A percentile compares a stretch with the other conserved stretches of the same genome.
Evolutionary conservation across 1,140 invertebrate genomes (phyloP).

Genomic region (Gonatopus flavifemur): DNA sequence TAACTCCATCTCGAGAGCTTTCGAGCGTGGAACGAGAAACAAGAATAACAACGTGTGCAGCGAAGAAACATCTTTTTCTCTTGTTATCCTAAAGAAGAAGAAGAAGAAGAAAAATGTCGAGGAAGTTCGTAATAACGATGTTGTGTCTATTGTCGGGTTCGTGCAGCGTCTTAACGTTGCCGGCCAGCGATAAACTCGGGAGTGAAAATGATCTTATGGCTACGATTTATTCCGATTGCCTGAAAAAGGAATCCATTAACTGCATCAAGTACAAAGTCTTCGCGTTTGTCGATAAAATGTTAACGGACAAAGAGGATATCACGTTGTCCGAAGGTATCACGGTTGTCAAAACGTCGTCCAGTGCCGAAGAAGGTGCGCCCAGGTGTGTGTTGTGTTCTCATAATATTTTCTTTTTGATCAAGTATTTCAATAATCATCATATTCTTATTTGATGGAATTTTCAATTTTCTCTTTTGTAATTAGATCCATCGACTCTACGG

Average conservation of each 20-base stretch:
- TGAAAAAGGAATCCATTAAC: slow-evolving; percentile 76
- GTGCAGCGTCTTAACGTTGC: slow-evolving; percentile 62
- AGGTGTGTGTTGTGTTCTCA: slow-evolving; percentile 65
- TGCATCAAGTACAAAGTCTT: slow-evolving; percentile 84
- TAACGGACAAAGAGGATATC: slow-evolving; percentile 75
- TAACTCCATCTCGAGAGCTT: too few species aligned
- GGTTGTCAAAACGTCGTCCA: slow-evolving; percentile 73
- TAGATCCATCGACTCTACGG: slow-evolving; percentile 61
- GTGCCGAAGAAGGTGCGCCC: slow-evolving; percentile 72
- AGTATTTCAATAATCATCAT: too few species aligned
- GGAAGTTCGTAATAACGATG: slow-evolving; percentile 27
- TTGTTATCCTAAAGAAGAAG: too few species aligned
- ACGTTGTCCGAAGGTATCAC: slow-evolving; percentile 78
- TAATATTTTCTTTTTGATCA: too few species aligned
- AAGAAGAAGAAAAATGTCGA: slow-evolving; percentile 18
- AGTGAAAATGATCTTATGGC: slow-evolving; percentile 75
- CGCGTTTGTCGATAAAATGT: slow-evolving; percentile 78
- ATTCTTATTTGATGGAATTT: too few species aligned
- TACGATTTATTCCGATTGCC: slow-evolving; percentile 73
- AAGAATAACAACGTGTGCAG: too few species aligned
- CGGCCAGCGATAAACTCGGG: slow-evolving; percentile 65
- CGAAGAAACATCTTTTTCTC: too few species aligned
- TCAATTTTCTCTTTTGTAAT: slow-evolving; percentile 1
- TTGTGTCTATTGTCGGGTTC: slow-evolving; percentile 38
- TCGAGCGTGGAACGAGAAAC: too few species aligned